phyloP scores from a whole-genome alignment of 2,888 invertebrate species.

The Andrena hattorfiana region DNA sequence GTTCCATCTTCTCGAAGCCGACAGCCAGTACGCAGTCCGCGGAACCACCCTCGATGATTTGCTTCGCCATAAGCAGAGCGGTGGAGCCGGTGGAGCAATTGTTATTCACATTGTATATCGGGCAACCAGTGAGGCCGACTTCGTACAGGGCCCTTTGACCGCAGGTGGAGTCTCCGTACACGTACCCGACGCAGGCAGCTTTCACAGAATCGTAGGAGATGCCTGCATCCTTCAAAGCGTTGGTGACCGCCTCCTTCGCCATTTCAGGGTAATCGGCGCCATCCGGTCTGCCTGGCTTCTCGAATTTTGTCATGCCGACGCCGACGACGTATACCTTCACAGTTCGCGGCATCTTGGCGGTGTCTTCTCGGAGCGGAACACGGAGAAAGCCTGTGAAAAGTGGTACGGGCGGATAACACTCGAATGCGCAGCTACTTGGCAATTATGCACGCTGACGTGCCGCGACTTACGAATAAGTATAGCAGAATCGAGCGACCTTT shows the following conservation, averaged over 20 bases:
- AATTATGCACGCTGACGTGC: neutral
- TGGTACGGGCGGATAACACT: neutral
- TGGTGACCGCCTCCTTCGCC: slow-evolving; percentile 96
- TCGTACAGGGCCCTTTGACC: slow-evolving; percentile 98
- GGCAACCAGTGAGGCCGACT: slow-evolving; percentile 98
- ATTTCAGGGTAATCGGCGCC: slow-evolving; percentile 97
- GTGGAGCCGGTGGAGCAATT: slow-evolving; percentile 99
- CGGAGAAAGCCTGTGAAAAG: neutral
- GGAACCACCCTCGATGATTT: slow-evolving; percentile 95
- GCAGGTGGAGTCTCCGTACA: slow-evolving; percentile 97
- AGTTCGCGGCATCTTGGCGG: slow-evolving; percentile 73
- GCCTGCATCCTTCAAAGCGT: slow-evolving; percentile 94
- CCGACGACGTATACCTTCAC: slow-evolving; percentile 94
- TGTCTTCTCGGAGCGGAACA: neutral
- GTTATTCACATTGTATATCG: slow-evolving; percentile 99
- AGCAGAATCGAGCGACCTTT: slow-evolving; percentile 51
- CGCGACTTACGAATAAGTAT: neutral
- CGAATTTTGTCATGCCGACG: slow-evolving; percentile 99
- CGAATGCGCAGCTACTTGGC: too few species aligned
- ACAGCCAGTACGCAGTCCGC: slow-evolving; percentile 96
- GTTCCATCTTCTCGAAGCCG: slow-evolving; percentile 99
- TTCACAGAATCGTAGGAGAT: slow-evolving; percentile 92
- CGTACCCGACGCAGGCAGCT: slow-evolving; percentile 97
- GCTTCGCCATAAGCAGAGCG: slow-evolving; percentile 95
- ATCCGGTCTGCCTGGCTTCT: slow-evolving; percentile 94